Evolutionary conservation across 2,888 invertebrate genomes (phyloP).

Genomic region (Gymnocheta viridis): DNA sequence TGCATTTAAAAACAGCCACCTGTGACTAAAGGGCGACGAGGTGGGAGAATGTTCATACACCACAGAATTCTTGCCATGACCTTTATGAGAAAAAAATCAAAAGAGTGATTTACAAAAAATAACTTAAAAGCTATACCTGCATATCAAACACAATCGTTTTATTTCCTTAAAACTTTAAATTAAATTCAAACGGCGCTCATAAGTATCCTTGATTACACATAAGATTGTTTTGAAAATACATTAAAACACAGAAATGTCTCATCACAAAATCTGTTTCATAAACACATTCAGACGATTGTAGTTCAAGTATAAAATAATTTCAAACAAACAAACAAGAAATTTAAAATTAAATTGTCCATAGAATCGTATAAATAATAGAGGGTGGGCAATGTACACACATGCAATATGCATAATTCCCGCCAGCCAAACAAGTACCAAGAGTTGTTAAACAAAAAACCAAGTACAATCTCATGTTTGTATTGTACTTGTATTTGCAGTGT

Average conservation of each 20-base stretch:
- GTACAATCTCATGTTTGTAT: constrained; percentile 8
- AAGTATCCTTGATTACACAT: neutral
- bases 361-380: constrained; percentile 28
- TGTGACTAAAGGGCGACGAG: too few relatives aligned
- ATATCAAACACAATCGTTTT: neutral
- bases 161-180: neutral
- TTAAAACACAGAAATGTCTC: neutral
- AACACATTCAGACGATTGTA: neutral
- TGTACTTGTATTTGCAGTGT: constrained; percentile 17
- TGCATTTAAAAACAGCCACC: too few relatives aligned
- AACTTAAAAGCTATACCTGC: too few relatives aligned
- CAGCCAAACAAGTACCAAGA: neutral
- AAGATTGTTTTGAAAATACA: neutral
- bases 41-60: too few relatives aligned
- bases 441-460: constrained; percentile 4
- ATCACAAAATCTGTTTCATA: neutral
- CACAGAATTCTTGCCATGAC: too few relatives aligned
- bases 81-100: too few relatives aligned
- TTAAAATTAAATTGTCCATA: constrained; percentile 29
- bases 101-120: too few relatives aligned
- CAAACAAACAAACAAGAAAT: neutral
- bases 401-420: neutral
- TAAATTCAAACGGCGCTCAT: neutral
- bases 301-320: constrained; percentile 35
- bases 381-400: constrained; percentile 13